These are phyloP conservation scores for Poecile montanus DNA, from an alignment of 2,797 vertebrate genomes.

Conservation along the genomic window DNA sequence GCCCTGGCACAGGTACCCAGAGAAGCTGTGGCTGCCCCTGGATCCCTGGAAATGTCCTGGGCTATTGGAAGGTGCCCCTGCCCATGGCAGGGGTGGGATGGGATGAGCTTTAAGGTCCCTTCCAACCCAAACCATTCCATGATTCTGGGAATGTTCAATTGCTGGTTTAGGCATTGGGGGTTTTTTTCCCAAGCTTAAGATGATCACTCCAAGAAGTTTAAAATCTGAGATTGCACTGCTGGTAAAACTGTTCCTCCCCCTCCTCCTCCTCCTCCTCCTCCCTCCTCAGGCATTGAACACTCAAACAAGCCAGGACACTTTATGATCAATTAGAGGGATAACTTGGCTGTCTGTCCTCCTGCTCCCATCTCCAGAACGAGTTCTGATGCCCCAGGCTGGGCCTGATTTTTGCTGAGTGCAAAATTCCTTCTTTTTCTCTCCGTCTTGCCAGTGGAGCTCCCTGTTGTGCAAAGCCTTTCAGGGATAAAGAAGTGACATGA, in stretches of 20 bases:
- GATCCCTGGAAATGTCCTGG: not conserved
- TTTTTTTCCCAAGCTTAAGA: not conserved
- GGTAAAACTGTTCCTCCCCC: conserved; percentile 1
- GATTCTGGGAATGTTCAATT: not conserved
- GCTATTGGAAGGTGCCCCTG: not conserved
- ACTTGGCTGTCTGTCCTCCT: conserved; percentile 21
- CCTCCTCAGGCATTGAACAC: not conserved
- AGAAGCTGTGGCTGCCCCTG: not conserved
- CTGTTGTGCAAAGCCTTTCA: conserved; percentile 36
- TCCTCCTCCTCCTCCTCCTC: not conserved
- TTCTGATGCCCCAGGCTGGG: conserved; percentile 47
- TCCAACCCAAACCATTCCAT: not conserved
- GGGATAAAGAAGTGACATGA: conserved; percentile 9
- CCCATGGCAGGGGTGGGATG: not conserved
- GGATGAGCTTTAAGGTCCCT: not conserved
- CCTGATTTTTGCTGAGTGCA: conserved; percentile 44
- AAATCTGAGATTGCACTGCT: not conserved
- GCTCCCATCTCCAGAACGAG: conserved; percentile 39
- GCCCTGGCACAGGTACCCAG: not conserved
- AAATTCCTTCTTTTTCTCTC: not conserved
- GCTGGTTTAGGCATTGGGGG: not conserved
- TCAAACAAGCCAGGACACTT: conserved; percentile 37
- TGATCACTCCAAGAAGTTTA: not conserved
- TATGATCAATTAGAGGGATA: conserved; percentile 35
- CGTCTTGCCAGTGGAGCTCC: not conserved